A percentile compares a stretch with the other conserved stretches of the same genome.
Conservation (phyloP, 1,140 invertebrate genomes). For the Oryctes rhinoceros region DNA sequence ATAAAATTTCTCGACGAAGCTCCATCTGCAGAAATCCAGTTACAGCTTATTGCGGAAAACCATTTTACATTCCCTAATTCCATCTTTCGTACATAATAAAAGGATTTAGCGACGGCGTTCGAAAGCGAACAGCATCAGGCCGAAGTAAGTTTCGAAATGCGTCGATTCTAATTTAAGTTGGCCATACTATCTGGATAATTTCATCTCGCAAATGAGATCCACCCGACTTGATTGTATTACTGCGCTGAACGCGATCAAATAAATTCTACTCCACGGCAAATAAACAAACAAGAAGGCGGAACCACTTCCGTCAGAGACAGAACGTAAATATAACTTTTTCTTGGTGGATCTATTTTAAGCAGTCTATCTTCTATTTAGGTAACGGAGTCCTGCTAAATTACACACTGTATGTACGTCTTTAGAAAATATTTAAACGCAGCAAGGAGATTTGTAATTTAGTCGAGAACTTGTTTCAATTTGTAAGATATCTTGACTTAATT, state of each 20-base stretch:
- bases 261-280: not conserved
- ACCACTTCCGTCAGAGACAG: not conserved
- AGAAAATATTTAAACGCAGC: not conserved
- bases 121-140: too few relatives aligned
- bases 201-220: slow-evolving; percentile 5
- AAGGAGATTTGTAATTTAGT: not conserved
- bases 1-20: too few relatives aligned
- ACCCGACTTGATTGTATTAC: not conserved
- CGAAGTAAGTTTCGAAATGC: not conserved
- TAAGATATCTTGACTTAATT: not conserved
- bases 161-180: slow-evolving; percentile 15
- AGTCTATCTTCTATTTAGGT: slow-evolving; percentile 9
- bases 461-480: not conserved
- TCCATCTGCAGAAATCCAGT: too few relatives aligned
- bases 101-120: too few relatives aligned
- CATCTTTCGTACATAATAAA: too few relatives aligned
- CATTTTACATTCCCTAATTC: too few relatives aligned
- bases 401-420: not conserved
- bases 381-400: not conserved
- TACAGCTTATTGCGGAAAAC: too few relatives aligned
- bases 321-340: not conserved
- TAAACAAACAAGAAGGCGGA: slow-evolving; percentile 11
- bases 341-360: not conserved
- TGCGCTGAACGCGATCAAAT: not conserved
- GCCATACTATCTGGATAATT: slow-evolving; percentile 5